Evolutionary conservation across 1,140 invertebrate genomes (phyloP), one percentile per base, ranked within the genome.

Genomic region (Bombus balteatus): DNA sequence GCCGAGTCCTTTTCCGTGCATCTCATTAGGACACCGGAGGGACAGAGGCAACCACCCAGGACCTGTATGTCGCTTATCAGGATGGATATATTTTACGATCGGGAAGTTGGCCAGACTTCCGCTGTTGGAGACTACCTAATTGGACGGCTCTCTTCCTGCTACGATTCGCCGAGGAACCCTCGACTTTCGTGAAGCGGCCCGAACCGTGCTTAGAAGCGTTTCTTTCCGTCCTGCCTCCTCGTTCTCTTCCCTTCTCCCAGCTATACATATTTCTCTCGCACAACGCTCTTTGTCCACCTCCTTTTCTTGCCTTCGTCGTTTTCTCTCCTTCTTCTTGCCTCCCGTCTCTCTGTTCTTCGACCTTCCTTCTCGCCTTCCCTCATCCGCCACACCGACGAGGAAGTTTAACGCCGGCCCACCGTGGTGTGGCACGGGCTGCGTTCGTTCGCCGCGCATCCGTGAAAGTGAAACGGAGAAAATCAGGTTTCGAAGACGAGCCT

Each of bases 391-490:
- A 43, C 71, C 76, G 78, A 34, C 65, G 68, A 76, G 89, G 83
- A 90, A 86, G 86, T 88, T 88, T 83, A 90, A 88, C 88, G 70
- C 81, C 76, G 76, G 73, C 76, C 43, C 66, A 53, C 57, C 57
- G 47, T 65, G 86, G 77, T 37, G 57, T 66, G 70, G 82, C 74
- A 75, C 57, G n/a, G n/a, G 32, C 53, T 85, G 88, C 78, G 85
- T 86, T 78, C 81, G 74, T 88, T 78, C 81, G 78, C 82, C 74
- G 83, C 89, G 87, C 83, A 89, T 89, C 88, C 83, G 88, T 90
- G 90, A 91, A 91, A 91, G 90, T 91, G 89, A 91, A 91, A 91
- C 89, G 90, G 90, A 90, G 90, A 91, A 91, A 91, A 91, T 91
- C 89, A 91, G 90, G 90, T 91, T 91, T 91, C 89, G 90, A 91